Conservation (phyloP, 2,797 vertebrate species). For the Falco columbarius region DNA sequence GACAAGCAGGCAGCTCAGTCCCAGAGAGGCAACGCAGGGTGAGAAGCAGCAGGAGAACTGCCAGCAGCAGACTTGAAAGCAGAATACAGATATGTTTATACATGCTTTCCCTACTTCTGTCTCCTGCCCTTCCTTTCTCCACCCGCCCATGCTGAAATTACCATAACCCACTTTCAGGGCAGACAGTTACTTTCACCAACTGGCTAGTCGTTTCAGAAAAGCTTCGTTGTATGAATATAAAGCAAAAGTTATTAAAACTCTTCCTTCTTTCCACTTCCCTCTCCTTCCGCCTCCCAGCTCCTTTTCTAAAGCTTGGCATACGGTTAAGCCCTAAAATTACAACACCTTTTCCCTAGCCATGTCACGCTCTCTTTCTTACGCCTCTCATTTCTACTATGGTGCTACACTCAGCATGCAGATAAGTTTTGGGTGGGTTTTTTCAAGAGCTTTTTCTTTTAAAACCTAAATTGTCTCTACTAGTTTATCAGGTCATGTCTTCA, state of each 20-base stretch:
- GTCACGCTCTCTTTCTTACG: neutral
- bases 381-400: neutral
- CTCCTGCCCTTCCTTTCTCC: neutral
- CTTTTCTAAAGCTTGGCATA: neutral
- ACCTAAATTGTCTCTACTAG: neutral
- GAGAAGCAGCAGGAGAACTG: neutral
- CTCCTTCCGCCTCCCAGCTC: neutral
- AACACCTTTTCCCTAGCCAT: neutral
- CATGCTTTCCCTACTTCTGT: neutral
- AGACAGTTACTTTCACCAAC: neutral
- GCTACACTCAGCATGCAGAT: neutral
- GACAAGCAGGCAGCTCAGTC: neutral
- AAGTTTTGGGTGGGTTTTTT: neutral
- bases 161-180: neutral
- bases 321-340: neutral
- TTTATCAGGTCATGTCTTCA: neutral
- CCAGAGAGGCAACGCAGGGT: neutral
- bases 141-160: neutral
- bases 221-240: neutral
- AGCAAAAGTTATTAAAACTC: neutral
- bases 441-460: neutral
- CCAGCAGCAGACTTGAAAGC: conserved; percentile 2
- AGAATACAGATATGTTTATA: neutral
- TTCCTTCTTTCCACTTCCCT: neutral
- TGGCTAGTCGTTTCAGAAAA: neutral